These are phyloP conservation scores for Clupea harengus DNA, from an alignment of 2,113 vertebrate species.

Conservation along the genomic window DNA sequence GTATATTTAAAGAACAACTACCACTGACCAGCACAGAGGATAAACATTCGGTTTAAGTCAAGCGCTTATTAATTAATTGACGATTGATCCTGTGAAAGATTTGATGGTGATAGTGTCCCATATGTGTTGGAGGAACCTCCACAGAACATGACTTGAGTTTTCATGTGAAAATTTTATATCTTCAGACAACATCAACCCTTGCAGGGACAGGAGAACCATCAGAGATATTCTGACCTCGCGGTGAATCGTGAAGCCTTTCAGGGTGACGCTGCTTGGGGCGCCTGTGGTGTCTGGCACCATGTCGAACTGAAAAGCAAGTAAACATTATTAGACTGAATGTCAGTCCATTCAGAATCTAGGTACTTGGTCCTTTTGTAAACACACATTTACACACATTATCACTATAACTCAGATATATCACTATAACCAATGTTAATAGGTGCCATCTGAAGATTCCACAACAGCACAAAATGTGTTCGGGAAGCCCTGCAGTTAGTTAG, in stretches of 20 bases:
- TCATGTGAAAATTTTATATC: neutral
- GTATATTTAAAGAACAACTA: neutral
- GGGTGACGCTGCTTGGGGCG: slow-evolving; percentile 84
- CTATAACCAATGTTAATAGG: no score
- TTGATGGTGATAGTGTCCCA: neutral
- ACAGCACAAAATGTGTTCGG: neutral
- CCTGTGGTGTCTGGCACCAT: slow-evolving; percentile 83
- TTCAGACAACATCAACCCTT: neutral
- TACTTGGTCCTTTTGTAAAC: neutral
- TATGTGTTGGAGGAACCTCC: neutral
- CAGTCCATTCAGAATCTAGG: neutral
- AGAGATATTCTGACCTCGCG: slow-evolving; percentile 76
- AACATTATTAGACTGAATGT: neutral
- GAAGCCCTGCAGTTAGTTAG: no score
- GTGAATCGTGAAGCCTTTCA: slow-evolving; percentile 89
- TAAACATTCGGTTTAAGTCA: neutral
- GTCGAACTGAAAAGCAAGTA: slow-evolving; percentile 80
- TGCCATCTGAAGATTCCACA: no score
- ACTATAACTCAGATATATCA: neutral
- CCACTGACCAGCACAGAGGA: neutral
- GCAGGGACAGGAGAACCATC: neutral
- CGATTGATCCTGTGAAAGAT: neutral
- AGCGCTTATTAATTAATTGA: neutral
- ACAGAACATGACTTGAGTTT: neutral
- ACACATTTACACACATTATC: neutral